These are phyloP conservation scores for Vanacampus margaritifer DNA, from an alignment of 2,113 vertebrate species.

Conservation along the genomic window DNA sequence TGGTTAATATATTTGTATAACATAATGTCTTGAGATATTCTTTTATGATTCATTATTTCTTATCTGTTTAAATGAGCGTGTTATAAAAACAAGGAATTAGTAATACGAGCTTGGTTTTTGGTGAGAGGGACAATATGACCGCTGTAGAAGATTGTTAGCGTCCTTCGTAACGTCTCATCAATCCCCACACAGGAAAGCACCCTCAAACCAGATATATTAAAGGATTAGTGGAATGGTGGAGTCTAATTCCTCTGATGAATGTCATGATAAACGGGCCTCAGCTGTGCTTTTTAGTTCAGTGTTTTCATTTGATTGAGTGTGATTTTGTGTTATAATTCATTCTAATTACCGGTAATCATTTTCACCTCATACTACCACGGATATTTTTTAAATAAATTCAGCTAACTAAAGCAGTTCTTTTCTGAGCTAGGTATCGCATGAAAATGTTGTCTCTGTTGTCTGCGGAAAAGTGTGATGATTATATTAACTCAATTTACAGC, in stretches of 20 bases:
- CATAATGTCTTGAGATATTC: not conserved
- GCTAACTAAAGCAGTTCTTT: slow-evolving; percentile 11
- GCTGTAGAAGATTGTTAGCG: not conserved
- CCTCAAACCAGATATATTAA: slow-evolving; percentile 11
- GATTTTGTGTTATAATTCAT: slow-evolving; percentile 1
- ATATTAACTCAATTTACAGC: too few relatives aligned
- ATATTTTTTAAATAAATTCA: not conserved
- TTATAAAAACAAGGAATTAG: not conserved
- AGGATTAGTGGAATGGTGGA: slow-evolving; percentile 7
- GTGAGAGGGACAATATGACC: not conserved
- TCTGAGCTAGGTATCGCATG: not conserved
- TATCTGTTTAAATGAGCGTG: not conserved
- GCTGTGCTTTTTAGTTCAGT: slow-evolving; percentile 4
- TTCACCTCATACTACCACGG: not conserved
- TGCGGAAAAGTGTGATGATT: too few relatives aligned
- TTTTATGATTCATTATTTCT: not conserved
- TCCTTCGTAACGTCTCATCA: not conserved
- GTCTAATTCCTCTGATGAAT: slow-evolving; percentile 1
- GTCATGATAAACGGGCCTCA: not conserved
- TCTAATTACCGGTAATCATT: not conserved
- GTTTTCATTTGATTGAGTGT: slow-evolving; percentile 9
- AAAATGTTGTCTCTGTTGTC: not conserved
- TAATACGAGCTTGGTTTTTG: not conserved
- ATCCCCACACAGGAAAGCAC: slow-evolving; percentile 5
- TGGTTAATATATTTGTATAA: not conserved